phyloP scores from a whole-genome alignment of 1,140 invertebrate genomes.

The Physella acuta region DNA sequence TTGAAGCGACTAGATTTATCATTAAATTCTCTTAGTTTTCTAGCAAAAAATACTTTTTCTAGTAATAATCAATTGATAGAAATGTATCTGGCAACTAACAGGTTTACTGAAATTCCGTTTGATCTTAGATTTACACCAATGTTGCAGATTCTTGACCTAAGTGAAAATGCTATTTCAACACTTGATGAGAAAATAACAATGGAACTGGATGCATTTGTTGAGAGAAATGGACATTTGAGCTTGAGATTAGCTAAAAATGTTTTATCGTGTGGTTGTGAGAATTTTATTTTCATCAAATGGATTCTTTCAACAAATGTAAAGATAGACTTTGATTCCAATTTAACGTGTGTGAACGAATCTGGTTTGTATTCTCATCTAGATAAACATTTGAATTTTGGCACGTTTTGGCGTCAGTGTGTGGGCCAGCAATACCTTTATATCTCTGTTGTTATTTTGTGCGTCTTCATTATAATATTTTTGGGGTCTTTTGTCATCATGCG shows the following conservation, averaged over 20 bases:
- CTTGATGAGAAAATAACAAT: neutral
- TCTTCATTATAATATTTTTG: too few relatives aligned
- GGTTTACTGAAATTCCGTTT: slow-evolving; percentile 12
- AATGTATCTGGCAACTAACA: neutral
- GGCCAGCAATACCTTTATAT: too few relatives aligned
- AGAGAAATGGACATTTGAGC: neutral
- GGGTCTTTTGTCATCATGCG: too few relatives aligned
- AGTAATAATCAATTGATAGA: neutral
- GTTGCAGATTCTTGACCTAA: neutral
- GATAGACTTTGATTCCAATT: too few relatives aligned
- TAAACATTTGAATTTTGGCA: too few relatives aligned
- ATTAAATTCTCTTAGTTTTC: neutral
- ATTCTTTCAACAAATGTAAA: too few relatives aligned
- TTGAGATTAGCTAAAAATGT: neutral
- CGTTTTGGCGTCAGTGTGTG: too few relatives aligned
- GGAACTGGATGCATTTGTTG: neutral
- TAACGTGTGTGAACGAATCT: too few relatives aligned
- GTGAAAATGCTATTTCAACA: slow-evolving; percentile 1
- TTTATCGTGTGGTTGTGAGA: too few relatives aligned
- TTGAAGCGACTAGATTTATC: slow-evolving; percentile 2
- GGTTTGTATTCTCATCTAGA: too few relatives aligned
- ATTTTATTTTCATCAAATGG: too few relatives aligned
- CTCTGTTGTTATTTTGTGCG: too few relatives aligned
- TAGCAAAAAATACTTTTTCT: neutral
- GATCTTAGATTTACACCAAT: slow-evolving; percentile 13